Evolutionary conservation across 2,113 vertebrate genomes (phyloP).

Genomic region (Cebidichthys violaceus): DNA sequence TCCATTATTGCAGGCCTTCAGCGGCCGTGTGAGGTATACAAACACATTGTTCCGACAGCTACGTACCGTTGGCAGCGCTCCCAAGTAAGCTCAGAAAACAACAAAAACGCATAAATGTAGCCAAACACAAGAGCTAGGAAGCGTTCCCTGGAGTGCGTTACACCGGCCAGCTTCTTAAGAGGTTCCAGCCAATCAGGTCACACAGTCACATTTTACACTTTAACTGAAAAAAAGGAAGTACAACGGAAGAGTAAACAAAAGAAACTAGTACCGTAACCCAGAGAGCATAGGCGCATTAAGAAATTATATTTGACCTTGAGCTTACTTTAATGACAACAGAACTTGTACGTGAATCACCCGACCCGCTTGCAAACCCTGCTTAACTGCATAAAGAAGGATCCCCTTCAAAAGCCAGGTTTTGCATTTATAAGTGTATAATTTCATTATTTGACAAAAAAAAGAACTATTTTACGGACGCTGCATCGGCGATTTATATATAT

Average conservation of each 20-base stretch:
- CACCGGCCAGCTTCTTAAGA: neutral
- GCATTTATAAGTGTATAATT: neutral
- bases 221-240: too few relatives aligned
- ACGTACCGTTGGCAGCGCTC: neutral
- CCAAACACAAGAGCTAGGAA: neutral
- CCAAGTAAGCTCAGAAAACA: neutral
- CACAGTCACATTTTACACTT: conserved; percentile 34
- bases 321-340: neutral
- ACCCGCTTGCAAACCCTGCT: conserved; percentile 19
- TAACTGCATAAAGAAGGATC: conserved; percentile 40
- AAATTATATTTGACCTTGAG: neutral
- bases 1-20: conserved; percentile 68
- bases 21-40: conserved; percentile 71
- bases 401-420: conserved; percentile 19
- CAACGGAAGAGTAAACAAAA: neutral
- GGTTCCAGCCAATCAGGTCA: conserved; percentile 15
- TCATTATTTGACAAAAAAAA: neutral
- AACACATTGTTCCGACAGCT: conserved; percentile 32
- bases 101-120: conserved; percentile 2
- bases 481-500: neutral
- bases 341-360: neutral
- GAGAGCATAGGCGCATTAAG: neutral
- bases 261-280: conserved; percentile 16
- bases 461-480: neutral
- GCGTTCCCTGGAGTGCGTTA: conserved; percentile 6